Base-by-base conservation (phyloP, 2,113 vertebrate species). In the Nerophis lumbriciformis region DNA sequence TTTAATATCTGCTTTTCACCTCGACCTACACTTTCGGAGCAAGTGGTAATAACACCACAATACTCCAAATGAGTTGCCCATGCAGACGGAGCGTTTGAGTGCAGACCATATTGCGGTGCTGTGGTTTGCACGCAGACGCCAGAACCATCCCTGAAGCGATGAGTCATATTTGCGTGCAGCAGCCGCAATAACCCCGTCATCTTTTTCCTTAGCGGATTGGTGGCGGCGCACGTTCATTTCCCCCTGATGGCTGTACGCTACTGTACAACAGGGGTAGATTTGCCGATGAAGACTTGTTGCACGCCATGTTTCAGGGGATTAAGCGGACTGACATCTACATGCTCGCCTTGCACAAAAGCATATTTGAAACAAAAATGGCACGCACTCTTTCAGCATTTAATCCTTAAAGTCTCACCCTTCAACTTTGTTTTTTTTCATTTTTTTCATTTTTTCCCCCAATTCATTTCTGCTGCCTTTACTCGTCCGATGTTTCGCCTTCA, bases 251-350 rank as follows among this genome's bases (percentile, higher is more conserved):
- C 49, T 49, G 10, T 63, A n/a, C n/a, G 13, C 47, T 39, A 38
- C 21, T 10, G 44, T 68, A 21, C 6, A 47, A 49, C 28, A 28
- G 28, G 28, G 28, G 62, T 51, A 51, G 48, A 81, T 63, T 72
- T 58, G 42, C 55, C 42, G 15, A 35, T 53, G 4, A 42, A 35
- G 66, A 58, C 69, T 62, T 39, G 53, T 72, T 70, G 15, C 66
- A 45, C 57, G 64, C 53, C 63, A 53, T 66, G 61, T 69, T 28
- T 61, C 16, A 47, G 52, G 54, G 67, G 67, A 76, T 78, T 72
- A 66, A 67, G 48, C 8, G 8, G 50, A 50, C 12, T 66, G 60
- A 68, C 65, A 21, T 63, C 64, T 59, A 21, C 75, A 56, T 69
- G 39, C 9, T 48, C 39, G 54, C 60, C 36, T 36, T 14, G 21